A percentile compares a stretch with the other conserved stretches of the same genome.
These are phyloP conservation scores for Hassar affinis DNA, from an alignment of 2,113 vertebrate genomes.

Conservation along the genomic window DNA sequence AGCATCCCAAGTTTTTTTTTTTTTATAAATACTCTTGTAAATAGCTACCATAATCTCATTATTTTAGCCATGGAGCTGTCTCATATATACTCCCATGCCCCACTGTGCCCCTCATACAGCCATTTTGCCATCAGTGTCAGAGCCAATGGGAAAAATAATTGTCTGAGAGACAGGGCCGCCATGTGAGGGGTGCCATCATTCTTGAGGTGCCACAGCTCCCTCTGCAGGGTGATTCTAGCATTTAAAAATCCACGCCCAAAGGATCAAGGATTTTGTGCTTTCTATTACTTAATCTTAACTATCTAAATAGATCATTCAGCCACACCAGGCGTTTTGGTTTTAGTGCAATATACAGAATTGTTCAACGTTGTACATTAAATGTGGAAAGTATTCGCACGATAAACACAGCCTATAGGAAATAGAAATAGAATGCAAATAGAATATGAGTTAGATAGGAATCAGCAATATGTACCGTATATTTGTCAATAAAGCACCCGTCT, in stretches of 20 bases:
- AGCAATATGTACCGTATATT: neutral
- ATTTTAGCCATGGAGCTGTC: conserved; percentile 37
- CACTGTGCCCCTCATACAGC: conserved; percentile 37
- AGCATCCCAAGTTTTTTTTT: neutral
- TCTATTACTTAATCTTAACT: neutral
- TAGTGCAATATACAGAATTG: neutral
- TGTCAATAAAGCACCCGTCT: neutral
- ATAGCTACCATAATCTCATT: conserved; percentile 49
- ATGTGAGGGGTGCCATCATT: neutral
- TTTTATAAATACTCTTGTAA: no score
- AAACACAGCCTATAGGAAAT: neutral
- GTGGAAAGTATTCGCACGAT: no score
- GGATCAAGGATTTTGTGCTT: no score
- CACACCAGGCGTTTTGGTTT: neutral
- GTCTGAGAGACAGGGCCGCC: conserved; percentile 1
- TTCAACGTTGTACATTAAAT: no score
- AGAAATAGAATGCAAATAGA: neutral
- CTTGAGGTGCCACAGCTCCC: conserved; percentile 48
- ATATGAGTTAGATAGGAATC: neutral
- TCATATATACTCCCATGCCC: conserved; percentile 36
- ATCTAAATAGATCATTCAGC: neutral
- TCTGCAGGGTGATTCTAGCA: conserved; percentile 43
- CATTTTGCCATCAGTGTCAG: conserved; percentile 54
- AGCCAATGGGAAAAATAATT: conserved; percentile 34
- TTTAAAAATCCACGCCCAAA: neutral